Evolutionary conservation across 2,113 vertebrate genomes (phyloP).

Genomic region (Cephalopholis sonnerati): DNA sequence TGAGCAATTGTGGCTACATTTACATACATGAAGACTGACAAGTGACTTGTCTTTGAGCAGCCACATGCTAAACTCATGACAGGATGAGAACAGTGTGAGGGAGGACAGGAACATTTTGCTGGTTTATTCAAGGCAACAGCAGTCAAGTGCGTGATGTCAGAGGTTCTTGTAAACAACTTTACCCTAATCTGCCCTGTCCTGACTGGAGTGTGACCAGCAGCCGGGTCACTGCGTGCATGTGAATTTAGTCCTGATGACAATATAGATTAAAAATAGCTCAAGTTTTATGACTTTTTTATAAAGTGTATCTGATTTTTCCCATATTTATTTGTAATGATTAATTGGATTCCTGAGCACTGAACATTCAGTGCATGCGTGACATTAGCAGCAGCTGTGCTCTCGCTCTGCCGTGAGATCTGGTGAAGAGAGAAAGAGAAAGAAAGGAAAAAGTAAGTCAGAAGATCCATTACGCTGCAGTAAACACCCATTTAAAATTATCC

Average conservation of each 20-base stretch:
- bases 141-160: neutral
- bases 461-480: slow-evolving; percentile 1
- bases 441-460: slow-evolving; percentile 11
- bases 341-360: neutral
- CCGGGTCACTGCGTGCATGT: slow-evolving; percentile 12
- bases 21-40: neutral
- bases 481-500: neutral
- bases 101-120: neutral
- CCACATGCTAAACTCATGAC: neutral
- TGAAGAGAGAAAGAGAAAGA: neutral
- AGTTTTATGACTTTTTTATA: neutral
- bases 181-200: neutral
- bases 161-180: slow-evolving; percentile 37
- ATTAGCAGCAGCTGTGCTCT: slow-evolving; percentile 45
- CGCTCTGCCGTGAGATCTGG: neutral
- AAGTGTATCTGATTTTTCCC: neutral
- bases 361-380: slow-evolving; percentile 35
- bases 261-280: neutral
- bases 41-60: neutral
- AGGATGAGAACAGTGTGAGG: neutral
- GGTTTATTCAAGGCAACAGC: slow-evolving; percentile 1
- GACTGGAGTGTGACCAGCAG: slow-evolving; percentile 17
- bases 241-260: neutral
- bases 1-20: neutral
- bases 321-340: slow-evolving; percentile 25